Percentiles rank a stretch among this genome's conserved stretches.
Evolutionary conservation across 2,113 vertebrate genomes (phyloP).

Genomic region (Eolophus roseicapilla): DNA sequence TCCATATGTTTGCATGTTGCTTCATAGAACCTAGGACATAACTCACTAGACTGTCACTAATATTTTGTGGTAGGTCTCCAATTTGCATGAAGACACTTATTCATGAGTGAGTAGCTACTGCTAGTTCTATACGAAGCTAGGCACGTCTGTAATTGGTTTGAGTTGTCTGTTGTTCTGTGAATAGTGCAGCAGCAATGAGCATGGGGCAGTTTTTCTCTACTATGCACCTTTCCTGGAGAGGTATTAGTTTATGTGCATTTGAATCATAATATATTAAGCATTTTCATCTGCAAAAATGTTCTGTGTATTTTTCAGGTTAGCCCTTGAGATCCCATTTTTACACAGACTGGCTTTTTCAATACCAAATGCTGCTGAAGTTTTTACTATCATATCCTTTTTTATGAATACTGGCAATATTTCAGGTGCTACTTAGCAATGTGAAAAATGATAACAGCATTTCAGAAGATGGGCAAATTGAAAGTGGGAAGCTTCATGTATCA

Average conservation of each 20-base stretch:
- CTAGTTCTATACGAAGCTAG: background rate
- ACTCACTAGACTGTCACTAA: conserved; percentile 48
- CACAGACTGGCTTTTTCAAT: background rate
- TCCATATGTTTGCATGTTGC: conserved; percentile 15
- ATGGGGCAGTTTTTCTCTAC: background rate
- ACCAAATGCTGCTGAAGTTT: background rate
- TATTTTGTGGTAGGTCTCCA: conserved; percentile 32
- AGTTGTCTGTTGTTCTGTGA: background rate
- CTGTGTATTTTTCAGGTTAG: background rate
- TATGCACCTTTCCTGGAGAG: background rate
- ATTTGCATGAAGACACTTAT: conserved; percentile 2
- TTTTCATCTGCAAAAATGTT: background rate
- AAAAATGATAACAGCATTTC: background rate
- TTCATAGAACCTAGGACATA: background rate
- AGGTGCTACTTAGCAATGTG: background rate
- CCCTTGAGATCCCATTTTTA: background rate
- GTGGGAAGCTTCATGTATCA: background rate
- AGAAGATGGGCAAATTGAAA: background rate
- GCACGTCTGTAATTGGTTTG: background rate
- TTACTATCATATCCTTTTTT: background rate
- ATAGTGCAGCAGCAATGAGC: background rate
- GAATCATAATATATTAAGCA: background rate
- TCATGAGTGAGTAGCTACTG: background rate
- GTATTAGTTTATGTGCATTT: background rate
- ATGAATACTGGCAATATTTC: background rate